These are phyloP conservation scores for Cacatua alba DNA, from an alignment of 2,113 vertebrate genomes.

Conservation along the genomic window DNA sequence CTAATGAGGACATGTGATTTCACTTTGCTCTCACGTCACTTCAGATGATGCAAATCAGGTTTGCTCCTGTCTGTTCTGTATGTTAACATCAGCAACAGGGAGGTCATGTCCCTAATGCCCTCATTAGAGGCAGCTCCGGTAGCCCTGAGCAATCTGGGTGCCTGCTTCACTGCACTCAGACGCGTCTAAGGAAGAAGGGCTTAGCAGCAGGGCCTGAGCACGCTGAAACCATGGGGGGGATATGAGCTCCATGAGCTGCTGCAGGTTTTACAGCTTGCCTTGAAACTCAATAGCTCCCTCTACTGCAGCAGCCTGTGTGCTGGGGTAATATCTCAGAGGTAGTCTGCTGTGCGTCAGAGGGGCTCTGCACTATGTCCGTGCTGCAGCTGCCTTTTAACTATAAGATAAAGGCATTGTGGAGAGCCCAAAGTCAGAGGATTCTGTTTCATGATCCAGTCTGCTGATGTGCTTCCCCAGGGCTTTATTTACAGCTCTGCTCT, in stretches of 20 bases:
- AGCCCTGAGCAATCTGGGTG: not conserved
- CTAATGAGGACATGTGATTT: not conserved
- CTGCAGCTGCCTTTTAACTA: not conserved
- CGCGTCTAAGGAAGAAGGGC: not conserved
- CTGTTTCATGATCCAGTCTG: not conserved
- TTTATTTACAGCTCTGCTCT: not conserved
- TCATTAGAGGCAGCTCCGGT: not conserved
- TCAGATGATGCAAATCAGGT: not conserved
- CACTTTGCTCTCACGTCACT: not conserved
- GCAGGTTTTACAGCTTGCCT: not conserved
- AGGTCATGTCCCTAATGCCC: not conserved
- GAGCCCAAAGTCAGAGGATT: not conserved
- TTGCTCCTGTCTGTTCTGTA: not conserved
- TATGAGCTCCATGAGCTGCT: rapidly evolving
- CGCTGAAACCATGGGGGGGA: rapidly evolving
- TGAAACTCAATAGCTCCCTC: rapidly evolving
- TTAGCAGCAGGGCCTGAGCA: not conserved
- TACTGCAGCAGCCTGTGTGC: not conserved
- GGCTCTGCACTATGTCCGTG: rapidly evolving
- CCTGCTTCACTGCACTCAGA: not conserved
- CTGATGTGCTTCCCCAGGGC: not conserved
- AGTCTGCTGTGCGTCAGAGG: not conserved
- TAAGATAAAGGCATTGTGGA: rapidly evolving
- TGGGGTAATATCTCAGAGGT: not conserved
- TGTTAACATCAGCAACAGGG: not conserved